These are phyloP conservation scores for human DNA, from an alignment of 2,113 vertebrate species.

Conservation along the genomic window GRCh38 chr11:12132501-12133000, in stretches of 20 bases:
- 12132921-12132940: neutral
- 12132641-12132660: neutral
- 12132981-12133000: accelerated
- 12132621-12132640: neutral
- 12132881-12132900: neutral
- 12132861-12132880: neutral
- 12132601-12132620: neutral
- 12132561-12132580: neutral
- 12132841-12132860: neutral
- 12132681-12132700: no score
- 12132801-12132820: neutral
- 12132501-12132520: slow-evolving; percentile 35
- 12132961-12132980: accelerated
- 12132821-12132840: neutral
- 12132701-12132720: neutral
- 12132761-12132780: neutral
- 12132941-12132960: neutral
- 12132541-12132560: neutral
- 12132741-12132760: neutral
- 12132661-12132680: neutral
- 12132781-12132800: neutral
- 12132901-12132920: neutral
- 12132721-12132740: neutral
- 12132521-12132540: neutral
- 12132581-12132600: neutral